These are phyloP conservation scores for Spisula solida DNA, from an alignment of 2,888 invertebrate species.

Conservation along the genomic window DNA sequence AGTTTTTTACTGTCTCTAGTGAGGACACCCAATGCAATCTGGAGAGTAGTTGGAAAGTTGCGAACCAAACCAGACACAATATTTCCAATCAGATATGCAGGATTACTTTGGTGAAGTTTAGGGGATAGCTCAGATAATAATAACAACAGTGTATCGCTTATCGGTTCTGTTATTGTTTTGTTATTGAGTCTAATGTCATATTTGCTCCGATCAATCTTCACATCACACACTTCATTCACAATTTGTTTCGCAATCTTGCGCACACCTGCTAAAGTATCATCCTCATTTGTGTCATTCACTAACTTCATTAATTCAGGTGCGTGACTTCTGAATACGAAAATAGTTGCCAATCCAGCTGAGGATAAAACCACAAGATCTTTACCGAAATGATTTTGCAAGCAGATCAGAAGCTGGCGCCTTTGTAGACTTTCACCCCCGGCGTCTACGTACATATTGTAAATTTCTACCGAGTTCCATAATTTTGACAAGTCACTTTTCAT, in stretches of 20 bases:
- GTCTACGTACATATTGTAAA: no score
- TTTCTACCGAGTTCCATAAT: no score
- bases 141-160: conserved; percentile 38
- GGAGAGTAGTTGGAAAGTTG: conserved; percentile 35
- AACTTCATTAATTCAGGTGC: conserved; percentile 43
- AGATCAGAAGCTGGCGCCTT: no score
- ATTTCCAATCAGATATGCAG: conserved; percentile 49
- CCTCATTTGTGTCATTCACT: conserved; percentile 47
- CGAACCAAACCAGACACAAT: conserved; percentile 32
- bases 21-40: conserved; percentile 43
- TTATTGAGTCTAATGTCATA: conserved; percentile 39
- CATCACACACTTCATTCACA: conserved; percentile 35
- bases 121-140: conserved; percentile 33
- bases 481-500: conserved; percentile 26
- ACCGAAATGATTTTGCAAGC: no score
- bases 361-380: no score
- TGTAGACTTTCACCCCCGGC: no score
- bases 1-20: conserved; percentile 46
- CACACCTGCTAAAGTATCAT: conserved; percentile 26
- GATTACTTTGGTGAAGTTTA: conserved; percentile 31
- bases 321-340: conserved; percentile 38
- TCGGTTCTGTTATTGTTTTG: neutral
- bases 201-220: conserved; percentile 7
- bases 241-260: conserved; percentile 31
- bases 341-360: no score